phyloP scores from a whole-genome alignment of 1,140 invertebrate genomes.

The Trialeurodes vaporariorum region DNA sequence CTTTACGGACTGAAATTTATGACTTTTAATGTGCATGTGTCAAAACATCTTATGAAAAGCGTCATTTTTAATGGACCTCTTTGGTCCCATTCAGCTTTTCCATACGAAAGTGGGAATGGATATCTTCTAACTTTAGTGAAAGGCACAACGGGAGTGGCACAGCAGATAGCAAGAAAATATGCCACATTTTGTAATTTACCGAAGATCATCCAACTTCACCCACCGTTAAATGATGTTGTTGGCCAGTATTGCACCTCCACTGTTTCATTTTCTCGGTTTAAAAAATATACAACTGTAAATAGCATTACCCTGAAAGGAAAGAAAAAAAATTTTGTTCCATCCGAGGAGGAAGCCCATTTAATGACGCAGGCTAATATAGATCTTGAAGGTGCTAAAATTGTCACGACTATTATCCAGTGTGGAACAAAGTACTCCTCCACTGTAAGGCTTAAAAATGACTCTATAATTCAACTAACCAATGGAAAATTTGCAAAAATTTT shows the following conservation, averaged over 20 bases:
- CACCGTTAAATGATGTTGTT: not conserved
- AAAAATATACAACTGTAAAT: no score
- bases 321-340: no score
- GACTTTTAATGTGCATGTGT: not conserved
- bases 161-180: not conserved
- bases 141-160: not conserved
- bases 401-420: no score
- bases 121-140: not conserved
- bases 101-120: not conserved
- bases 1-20: not conserved
- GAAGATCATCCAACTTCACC: not conserved
- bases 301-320: no score
- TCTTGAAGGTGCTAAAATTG: no score
- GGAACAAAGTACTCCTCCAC: no score
- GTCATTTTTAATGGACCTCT: not conserved
- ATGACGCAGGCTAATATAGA: no score
- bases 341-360: no score
- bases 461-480: no score
- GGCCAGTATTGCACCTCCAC: not conserved
- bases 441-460: no score
- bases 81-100: not conserved
- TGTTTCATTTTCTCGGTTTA: no score
- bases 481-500: no score
- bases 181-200: not conserved
- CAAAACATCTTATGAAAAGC: not conserved